Evolutionary conservation across 2,888 invertebrate genomes (phyloP).

Genomic region (Julus scanicus): DNA sequence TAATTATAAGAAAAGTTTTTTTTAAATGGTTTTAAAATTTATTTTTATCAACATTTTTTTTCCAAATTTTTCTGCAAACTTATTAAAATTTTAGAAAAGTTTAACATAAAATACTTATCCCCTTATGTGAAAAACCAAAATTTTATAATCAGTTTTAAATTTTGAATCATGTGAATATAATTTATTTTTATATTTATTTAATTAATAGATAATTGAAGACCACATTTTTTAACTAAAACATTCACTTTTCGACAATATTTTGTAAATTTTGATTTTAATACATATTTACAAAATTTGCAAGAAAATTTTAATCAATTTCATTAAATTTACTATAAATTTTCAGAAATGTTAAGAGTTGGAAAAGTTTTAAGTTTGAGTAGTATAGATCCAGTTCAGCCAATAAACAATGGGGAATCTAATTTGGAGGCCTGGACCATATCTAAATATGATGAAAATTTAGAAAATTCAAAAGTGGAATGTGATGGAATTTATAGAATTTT

Average conservation of each 20-base stretch:
- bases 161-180: too few species aligned
- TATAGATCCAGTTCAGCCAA: neutral
- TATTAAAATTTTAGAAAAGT: too few species aligned
- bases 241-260: neutral
- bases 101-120: neutral
- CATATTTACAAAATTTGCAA: too few species aligned
- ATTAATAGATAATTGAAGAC: too few species aligned
- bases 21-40: neutral
- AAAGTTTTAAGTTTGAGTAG: neutral
- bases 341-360: constrained; percentile 18
- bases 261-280: neutral
- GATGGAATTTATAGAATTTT: neutral
- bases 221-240: too few species aligned
- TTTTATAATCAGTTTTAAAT: too few species aligned
- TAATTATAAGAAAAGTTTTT: too few species aligned
- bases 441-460: neutral
- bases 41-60: too few species aligned
- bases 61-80: neutral
- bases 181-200: too few species aligned
- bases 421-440: constrained; percentile 41
- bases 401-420: neutral
- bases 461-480: neutral
- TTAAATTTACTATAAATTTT: neutral
- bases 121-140: too few species aligned
- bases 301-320: too few species aligned